phyloP scores from a whole-genome alignment of 2,113 vertebrate genomes.

The Tursiops truncatus region DNA sequence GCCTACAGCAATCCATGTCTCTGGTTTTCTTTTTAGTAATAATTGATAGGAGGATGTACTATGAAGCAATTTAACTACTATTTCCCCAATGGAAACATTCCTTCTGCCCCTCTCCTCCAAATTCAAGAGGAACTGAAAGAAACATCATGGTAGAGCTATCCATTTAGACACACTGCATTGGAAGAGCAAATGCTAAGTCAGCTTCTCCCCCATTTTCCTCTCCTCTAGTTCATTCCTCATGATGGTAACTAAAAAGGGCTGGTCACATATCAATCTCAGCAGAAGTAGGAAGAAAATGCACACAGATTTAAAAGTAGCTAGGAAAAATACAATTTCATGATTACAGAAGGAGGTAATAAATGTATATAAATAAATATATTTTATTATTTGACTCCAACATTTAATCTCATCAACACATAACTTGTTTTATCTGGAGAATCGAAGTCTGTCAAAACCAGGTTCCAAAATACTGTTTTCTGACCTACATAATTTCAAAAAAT shows the following conservation, averaged over 20 bases:
- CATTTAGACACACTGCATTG: background rate
- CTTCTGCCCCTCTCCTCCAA: background rate
- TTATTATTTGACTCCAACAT: constrained; percentile 29
- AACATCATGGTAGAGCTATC: background rate
- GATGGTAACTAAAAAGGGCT: background rate
- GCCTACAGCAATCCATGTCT: background rate
- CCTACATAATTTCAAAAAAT: background rate
- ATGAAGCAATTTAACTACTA: background rate
- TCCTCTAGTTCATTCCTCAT: background rate
- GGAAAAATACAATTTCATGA: background rate
- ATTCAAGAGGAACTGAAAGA: background rate
- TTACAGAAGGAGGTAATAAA: background rate
- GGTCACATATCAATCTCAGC: background rate
- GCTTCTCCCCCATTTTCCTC: background rate
- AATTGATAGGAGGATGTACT: background rate
- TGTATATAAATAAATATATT: background rate
- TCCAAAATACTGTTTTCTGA: background rate
- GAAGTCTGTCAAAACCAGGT: background rate
- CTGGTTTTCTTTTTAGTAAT: background rate
- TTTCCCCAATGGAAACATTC: background rate
- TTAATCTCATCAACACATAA: background rate
- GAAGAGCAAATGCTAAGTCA: background rate
- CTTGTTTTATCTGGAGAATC: background rate
- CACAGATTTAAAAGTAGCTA: background rate
- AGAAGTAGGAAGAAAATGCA: background rate